Percentiles rank a stretch among this genome's conserved stretches.
Evolutionary conservation across 2,888 invertebrate genomes (phyloP).

Genomic region (Archaeoteleia sp.): DNA sequence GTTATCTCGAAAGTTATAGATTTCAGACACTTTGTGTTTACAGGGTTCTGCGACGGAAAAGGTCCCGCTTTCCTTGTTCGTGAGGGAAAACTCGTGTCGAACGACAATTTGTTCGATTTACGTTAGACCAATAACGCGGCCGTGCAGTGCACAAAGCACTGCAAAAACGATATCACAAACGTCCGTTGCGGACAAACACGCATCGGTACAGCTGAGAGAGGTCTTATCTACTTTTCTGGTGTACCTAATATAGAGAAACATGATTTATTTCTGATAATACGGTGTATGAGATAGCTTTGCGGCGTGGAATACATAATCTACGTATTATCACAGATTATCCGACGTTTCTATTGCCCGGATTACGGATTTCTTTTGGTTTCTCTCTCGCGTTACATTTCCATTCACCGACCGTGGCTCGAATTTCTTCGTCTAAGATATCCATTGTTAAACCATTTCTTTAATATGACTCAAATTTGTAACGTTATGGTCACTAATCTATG

Average conservation of each 20-base stretch:
- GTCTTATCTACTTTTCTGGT: conserved; percentile 58
- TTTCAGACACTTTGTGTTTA: conserved; percentile 22
- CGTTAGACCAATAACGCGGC: conserved; percentile 56
- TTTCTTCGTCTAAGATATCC: too few species aligned
- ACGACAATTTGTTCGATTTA: conserved; percentile 64
- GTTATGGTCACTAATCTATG: too few species aligned
- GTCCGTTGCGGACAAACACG: conserved; percentile 55
- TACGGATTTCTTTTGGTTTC: conserved; percentile 68
- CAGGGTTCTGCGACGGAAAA: conserved; percentile 9
- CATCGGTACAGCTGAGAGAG: conserved; percentile 56
- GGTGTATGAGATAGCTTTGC: conserved; percentile 70
- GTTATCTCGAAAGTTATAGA: conserved; percentile 30
- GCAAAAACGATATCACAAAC: conserved; percentile 56
- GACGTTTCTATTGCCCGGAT: conserved; percentile 70
- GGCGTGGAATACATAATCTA: conserved; percentile 67
- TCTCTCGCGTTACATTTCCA: too few species aligned
- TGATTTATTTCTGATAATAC: conserved; percentile 75
- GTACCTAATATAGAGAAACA: conserved; percentile 67
- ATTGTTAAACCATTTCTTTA: too few species aligned
- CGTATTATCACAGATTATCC: conserved; percentile 71
- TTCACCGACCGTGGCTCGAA: too few species aligned
- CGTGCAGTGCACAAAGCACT: conserved; percentile 54
- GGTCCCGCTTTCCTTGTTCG: conserved; percentile 34
- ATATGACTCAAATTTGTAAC: too few species aligned
- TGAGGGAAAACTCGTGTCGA: conserved; percentile 32